These are phyloP conservation scores for Rhyzopertha dominica DNA, from an alignment of 1,140 invertebrate species.

Conservation along the genomic window DNA sequence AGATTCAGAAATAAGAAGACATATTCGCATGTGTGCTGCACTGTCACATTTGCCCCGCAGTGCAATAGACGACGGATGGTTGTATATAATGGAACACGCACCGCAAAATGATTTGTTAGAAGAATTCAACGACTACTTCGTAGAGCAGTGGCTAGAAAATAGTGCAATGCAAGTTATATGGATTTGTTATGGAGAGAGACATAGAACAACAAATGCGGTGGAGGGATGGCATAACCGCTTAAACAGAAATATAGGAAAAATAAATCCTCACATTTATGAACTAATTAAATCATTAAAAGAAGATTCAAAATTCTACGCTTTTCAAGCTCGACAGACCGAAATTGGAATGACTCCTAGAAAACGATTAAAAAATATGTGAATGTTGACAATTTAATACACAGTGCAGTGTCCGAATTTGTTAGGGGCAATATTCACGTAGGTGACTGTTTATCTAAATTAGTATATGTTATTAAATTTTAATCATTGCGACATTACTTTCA, in stretches of 20 bases:
- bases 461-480: too few species aligned
- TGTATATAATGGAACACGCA: constrained; percentile 2
- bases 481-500: too few species aligned
- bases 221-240: neutral
- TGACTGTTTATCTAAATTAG: too few species aligned
- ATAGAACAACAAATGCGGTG: neutral
- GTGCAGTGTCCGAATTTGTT: too few species aligned
- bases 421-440: too few species aligned
- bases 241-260: neutral
- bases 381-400: too few species aligned
- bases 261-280: too few species aligned
- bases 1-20: constrained; percentile 1
- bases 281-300: too few species aligned
- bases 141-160: neutral
- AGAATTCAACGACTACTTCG: constrained; percentile 1
- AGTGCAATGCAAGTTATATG: neutral
- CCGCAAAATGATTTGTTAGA: neutral
- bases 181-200: neutral
- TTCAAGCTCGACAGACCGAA: too few species aligned
- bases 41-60: neutral
- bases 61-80: neutral
- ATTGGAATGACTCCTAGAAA: too few species aligned
- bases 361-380: too few species aligned
- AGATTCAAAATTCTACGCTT: too few species aligned
- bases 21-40: constrained; percentile 5